Evolutionary conservation across 1,140 invertebrate genomes (phyloP), one percentile per base, ranked within the genome.

Genomic region (Camponotus vicinus): DNA sequence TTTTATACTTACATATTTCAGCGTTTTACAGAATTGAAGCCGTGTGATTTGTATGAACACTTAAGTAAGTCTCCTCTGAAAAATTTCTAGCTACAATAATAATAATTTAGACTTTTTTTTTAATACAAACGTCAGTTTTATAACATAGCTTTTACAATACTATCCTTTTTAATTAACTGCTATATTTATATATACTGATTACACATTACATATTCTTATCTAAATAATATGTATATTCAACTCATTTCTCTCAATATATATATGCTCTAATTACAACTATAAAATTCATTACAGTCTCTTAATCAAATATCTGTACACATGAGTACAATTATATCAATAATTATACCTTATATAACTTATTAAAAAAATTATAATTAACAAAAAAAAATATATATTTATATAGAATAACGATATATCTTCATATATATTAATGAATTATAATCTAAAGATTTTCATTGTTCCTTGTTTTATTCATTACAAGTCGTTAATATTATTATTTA

Each of bases 371-470:
- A 80, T 37, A 57, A 40, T 73, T 79, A 57, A 85, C 40, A 63
- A 80, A 88, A 82, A 85, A 55, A 69, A 61, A 18, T 52, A 52
- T 52, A 52, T 52, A 52, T 52, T 18, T 52, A 80, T 59, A 69
- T 77, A 77, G 32, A 78, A n/a, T 85, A 84, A 78, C 32, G 78
- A 63, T 75, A 57, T 64, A 49, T 64, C 15, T n/a, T 77, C 84
- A 78, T 91, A 90, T 27, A 69, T 70, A 52, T 91, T 90, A 77
- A 79, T 90, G 73, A 87, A 89, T 76, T 52, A 52, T 52, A 83
- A 86, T 89, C 85, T 88, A 89, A 88, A 92, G 66, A 90, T 91
- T 18, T 52, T 92, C 77, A 86, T 89, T 82, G 55, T 86, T 75
- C 86, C 70, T 89, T 89, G 73, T 63, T 75, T 55, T 88, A 76